Base-by-base conservation (phyloP, 37 sponge, comb jelly and placozoan genomes). In the Haliclona indistincta region DNA sequence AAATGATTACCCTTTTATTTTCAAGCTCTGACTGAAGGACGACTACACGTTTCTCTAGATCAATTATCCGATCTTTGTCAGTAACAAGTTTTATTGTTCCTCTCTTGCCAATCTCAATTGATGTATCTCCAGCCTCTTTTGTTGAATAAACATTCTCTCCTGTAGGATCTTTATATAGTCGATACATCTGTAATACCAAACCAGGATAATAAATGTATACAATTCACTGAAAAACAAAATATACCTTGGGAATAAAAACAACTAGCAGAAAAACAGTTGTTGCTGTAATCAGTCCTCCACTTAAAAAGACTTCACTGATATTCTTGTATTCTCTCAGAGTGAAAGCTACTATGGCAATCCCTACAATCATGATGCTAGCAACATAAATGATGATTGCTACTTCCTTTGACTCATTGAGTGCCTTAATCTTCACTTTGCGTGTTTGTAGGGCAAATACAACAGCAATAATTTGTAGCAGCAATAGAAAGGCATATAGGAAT, bases 391-490 rank as follows among this genome's bases (percentile, higher is more conserved):
- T 61, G n/a, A 63, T 64, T 38, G 73, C 71, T 45, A 81, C 67
- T 33, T 32, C 42, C 73, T 81, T 81, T 28, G 81, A 81, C 64
- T 81, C 81, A 63, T 81, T 81, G n/a, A 81, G 54, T 25, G 53
- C 15, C 25, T 43, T 60, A 30, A 81, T 72, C 38, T 45, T 71
- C 36, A 81, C 73, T 81, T 71, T 71, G 25, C 81, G 30, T 29
- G 67, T 81, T 34, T 81, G 72, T n/a, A 81, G 30, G 51, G 73
- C 73, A 1, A 81, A 49, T 5, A 81, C 39, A 38, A 81, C 26
- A 0, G 67, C 81, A 4, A 72, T 33, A 33, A 81, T 63, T 33
- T 81, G 81, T 10, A 72, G 64, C 8, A 81, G 22, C 15, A 25
- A 64, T 22, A 79, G 62, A 56, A 70, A 70, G 29, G 41, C 25